These are phyloP conservation scores for Maccullochella peelii DNA, from an alignment of 2,113 vertebrate species.

Conservation along the genomic window DNA sequence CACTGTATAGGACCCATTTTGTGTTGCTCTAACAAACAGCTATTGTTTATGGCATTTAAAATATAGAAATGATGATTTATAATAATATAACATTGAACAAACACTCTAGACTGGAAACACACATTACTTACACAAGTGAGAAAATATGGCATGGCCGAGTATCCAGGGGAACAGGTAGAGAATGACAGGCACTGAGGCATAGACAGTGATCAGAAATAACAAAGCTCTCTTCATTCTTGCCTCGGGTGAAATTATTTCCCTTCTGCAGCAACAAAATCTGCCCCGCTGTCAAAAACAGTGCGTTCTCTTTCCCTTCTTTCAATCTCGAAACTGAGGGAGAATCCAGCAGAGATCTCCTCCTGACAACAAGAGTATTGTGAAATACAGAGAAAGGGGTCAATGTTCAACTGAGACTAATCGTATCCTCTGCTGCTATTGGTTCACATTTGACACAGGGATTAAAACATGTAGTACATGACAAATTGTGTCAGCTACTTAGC, in stretches of 20 bases:
- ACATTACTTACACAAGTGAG: conserved; percentile 72
- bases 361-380: conserved; percentile 17
- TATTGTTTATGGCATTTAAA: background rate
- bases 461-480: background rate
- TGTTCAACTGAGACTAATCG: conserved; percentile 23
- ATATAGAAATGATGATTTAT: background rate
- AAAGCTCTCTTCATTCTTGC: conserved; percentile 58
- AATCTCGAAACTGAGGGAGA: background rate
- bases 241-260: background rate
- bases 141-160: conserved; percentile 63
- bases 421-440: conserved; percentile 15
- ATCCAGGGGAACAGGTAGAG: conserved; percentile 77
- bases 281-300: background rate
- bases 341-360: background rate
- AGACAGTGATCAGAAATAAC: conserved; percentile 39
- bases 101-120: background rate
- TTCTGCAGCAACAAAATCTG: background rate
- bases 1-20: background rate
- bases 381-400: conserved; percentile 52
- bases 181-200: conserved; percentile 61
- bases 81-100: background rate
- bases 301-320: background rate
- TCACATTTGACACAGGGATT: background rate
- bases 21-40: no score
- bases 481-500: background rate